Evolutionary conservation across 1,140 invertebrate genomes (phyloP).

Genomic region (Augochlora pura): DNA sequence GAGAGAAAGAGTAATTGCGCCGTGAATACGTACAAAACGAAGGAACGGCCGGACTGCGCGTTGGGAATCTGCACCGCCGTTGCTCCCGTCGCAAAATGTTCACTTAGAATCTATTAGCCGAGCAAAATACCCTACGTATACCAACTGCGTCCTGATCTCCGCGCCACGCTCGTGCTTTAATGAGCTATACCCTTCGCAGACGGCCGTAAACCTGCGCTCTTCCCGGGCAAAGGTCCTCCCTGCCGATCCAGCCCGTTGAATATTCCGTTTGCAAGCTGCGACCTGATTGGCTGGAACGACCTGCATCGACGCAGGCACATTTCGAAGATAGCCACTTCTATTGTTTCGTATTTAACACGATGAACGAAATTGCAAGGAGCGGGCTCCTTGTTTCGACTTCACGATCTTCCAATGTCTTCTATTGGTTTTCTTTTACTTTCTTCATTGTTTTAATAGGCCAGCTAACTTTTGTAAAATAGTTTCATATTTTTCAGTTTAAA

Average conservation of each 20-base stretch:
- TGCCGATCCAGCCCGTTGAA: background rate
- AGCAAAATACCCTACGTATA: background rate
- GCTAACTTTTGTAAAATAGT: too few species aligned
- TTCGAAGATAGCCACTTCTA: too few species aligned
- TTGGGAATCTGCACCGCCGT: background rate
- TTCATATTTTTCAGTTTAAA: too few species aligned
- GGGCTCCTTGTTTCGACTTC: too few species aligned
- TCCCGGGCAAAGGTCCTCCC: background rate
- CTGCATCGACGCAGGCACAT: too few species aligned
- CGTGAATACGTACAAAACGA: constrained; percentile 2
- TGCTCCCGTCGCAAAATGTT: background rate
- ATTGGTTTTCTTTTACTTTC: too few species aligned
- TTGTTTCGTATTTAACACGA: too few species aligned
- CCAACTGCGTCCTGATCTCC: background rate
- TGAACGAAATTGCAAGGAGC: too few species aligned
- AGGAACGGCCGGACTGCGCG: background rate
- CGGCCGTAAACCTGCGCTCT: background rate
- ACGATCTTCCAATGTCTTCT: too few species aligned
- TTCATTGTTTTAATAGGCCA: too few species aligned
- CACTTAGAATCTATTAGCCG: constrained; percentile 11
- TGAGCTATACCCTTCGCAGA: background rate
- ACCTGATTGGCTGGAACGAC: background rate
- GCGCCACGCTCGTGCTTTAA: constrained; percentile 8
- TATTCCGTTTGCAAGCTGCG: constrained; percentile 8
- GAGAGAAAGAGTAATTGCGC: constrained; percentile 13